phyloP scores from a whole-genome alignment of 2,113 vertebrate genomes.

The Perca schrenkii region DNA sequence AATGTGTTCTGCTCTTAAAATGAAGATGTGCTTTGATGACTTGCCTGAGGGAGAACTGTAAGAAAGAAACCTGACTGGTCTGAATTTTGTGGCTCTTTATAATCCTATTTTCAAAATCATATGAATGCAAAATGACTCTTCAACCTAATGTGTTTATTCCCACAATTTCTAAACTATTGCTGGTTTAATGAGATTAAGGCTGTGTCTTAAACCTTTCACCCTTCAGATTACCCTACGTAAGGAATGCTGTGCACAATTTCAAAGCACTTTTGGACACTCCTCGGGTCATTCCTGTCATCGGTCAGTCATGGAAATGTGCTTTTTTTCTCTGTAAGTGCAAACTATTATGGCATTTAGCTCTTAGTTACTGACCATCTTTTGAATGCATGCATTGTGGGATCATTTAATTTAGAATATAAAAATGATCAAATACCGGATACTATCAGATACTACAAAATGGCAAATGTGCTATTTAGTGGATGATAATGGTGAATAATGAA shows the following conservation, averaged over 20 bases:
- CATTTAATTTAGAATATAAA: no score
- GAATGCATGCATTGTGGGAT: background rate
- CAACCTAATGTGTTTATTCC: background rate
- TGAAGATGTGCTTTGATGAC: conserved; percentile 51
- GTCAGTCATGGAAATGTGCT: no score
- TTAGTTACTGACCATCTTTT: background rate
- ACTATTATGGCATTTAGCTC: background rate
- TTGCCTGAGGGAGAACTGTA: conserved; percentile 43
- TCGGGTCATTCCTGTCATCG: no score
- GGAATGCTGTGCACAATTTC: no score
- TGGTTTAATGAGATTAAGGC: no score
- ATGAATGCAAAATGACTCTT: background rate
- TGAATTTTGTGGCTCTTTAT: conserved; percentile 7
- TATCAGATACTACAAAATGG: no score
- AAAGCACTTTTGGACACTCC: no score
- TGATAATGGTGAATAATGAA: no score
- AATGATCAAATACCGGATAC: no score
- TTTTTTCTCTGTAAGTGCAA: background rate
- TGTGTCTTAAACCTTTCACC: no score
- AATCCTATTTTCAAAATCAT: conserved; percentile 7
- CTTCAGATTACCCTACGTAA: no score
- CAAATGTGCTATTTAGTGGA: no score
- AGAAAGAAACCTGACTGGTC: conserved; percentile 31
- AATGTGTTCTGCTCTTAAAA: conserved; percentile 64
- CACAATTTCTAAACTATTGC: background rate